Percentiles rank a stretch among this genome's conserved stretches.
Conservation (phyloP, 2,797 vertebrate genomes). For the Dendrocincla tyrannina region DNA sequence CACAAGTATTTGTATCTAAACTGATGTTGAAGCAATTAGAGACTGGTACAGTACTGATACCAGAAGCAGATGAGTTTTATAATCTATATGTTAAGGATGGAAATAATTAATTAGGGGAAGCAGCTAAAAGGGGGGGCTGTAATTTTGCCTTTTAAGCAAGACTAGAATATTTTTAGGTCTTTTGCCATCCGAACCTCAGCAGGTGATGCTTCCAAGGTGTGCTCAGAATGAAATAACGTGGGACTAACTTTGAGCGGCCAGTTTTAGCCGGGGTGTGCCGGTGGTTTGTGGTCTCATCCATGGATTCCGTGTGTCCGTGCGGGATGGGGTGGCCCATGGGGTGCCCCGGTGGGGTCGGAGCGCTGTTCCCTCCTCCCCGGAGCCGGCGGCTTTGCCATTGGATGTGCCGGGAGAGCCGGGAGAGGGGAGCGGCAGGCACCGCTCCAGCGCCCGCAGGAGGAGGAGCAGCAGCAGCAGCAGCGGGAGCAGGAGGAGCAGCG, state of each 20-base stretch:
- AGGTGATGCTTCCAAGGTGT: neutral
- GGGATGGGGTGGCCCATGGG: no score
- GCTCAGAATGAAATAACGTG: accelerated
- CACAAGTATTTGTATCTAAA: neutral
- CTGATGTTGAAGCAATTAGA: neutral
- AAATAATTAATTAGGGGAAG: neutral
- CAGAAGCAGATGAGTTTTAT: neutral
- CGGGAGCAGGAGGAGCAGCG: slow-evolving; percentile 2
- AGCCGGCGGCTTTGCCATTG: slow-evolving; percentile 56
- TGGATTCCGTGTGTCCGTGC: no score
- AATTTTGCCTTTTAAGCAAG: neutral
- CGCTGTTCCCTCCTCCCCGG: neutral
- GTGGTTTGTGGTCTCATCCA: accelerated
- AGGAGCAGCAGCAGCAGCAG: neutral
- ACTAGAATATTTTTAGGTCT: no score
- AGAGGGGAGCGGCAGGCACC: slow-evolving; percentile 64
- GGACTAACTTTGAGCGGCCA: neutral
- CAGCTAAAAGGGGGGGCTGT: no score
- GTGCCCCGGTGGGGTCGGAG: no score
- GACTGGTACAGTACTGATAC: neutral
- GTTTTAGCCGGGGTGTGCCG: accelerated
- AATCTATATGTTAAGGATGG: neutral
- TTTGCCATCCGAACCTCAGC: neutral
- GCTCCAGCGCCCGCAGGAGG: neutral
- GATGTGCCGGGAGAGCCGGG: slow-evolving; percentile 64